Conservation (phyloP, 2,888 invertebrate genomes). For the Apocheima hispidaria region DNA sequence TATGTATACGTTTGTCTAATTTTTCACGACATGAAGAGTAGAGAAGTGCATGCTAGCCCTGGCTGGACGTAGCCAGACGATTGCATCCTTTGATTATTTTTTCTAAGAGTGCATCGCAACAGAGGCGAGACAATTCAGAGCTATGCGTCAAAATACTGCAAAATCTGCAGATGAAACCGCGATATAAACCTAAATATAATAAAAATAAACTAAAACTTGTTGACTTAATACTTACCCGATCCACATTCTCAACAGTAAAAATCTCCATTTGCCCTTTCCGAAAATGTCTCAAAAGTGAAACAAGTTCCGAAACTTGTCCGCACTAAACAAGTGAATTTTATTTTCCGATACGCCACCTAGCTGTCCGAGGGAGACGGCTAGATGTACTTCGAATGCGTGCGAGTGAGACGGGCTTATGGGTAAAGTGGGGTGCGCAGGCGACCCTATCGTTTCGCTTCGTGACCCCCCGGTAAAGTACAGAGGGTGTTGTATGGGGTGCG, state of each 20-base stretch:
- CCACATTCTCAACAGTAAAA: constrained; percentile 16
- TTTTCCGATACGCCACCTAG: constrained; percentile 12
- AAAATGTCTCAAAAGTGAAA: constrained; percentile 20
- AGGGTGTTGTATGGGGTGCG: constrained; percentile 42
- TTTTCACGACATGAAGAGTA: too few species aligned
- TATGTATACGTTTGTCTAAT: too few species aligned
- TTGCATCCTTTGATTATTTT: too few species aligned
- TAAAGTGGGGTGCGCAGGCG: constrained; percentile 56
- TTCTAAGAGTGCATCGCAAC: too few species aligned
- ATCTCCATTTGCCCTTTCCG: constrained; percentile 24
- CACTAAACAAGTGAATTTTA: constrained; percentile 40
- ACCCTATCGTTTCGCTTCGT: constrained; percentile 45
- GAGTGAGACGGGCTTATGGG: constrained; percentile 24
- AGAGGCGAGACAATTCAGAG: too few species aligned
- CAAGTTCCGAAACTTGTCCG: constrained; percentile 32
- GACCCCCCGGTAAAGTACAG: constrained; percentile 48
- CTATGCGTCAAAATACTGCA: too few species aligned
- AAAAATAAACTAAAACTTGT: constrained; percentile 2
- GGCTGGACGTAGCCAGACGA: too few species aligned
- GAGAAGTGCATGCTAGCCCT: too few species aligned
- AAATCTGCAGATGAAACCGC: too few species aligned
- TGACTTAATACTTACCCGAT: not conserved
- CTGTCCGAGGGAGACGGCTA: constrained; percentile 18
- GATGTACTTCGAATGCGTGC: not conserved
- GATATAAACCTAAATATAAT: not conserved